Conservation (phyloP, 1,140 invertebrate genomes). For the Magallana gigas region DNA sequence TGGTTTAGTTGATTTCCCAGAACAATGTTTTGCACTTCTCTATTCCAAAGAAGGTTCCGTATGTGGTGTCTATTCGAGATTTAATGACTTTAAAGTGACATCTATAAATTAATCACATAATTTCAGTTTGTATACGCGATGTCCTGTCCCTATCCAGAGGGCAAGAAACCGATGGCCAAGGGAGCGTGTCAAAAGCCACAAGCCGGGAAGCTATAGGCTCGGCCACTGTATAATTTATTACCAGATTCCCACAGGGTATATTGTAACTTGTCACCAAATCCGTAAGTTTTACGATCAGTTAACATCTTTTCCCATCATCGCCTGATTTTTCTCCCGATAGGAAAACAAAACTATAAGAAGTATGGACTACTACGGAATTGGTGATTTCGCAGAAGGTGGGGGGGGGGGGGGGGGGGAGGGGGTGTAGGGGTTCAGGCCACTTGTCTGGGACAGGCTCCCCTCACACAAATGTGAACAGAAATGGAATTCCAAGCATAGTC, state of each 20-base stretch:
- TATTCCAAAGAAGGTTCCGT: neutral
- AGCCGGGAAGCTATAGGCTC: neutral
- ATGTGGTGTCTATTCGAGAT: neutral
- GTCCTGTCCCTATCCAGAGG: constrained; percentile 1
- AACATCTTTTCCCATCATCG: neutral
- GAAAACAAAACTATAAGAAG: neutral
- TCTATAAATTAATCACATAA: constrained; percentile 5
- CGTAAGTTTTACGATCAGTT: constrained; percentile 17
- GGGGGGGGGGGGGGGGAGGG: too few relatives aligned
- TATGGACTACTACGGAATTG: too few relatives aligned
- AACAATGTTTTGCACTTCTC: neutral
- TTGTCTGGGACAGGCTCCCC: neutral
- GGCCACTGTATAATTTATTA: constrained; percentile 19
- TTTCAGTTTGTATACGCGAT: neutral
- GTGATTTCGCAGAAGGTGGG: too few relatives aligned
- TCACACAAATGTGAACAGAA: neutral
- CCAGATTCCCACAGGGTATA: neutral
- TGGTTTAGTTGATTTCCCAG: too few relatives aligned
- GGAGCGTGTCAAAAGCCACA: constrained; percentile 15
- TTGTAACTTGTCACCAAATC: constrained; percentile 29
- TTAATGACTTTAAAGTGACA: neutral
- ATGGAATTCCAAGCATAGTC: constrained; percentile 16
- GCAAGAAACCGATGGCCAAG: neutral
- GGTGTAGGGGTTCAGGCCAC: too few relatives aligned
- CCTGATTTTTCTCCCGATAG: neutral